A percentile compares a stretch with the other conserved stretches of the same genome.
phyloP scores from a whole-genome alignment of 2,113 vertebrate species.

The Charina bottae region DNA sequence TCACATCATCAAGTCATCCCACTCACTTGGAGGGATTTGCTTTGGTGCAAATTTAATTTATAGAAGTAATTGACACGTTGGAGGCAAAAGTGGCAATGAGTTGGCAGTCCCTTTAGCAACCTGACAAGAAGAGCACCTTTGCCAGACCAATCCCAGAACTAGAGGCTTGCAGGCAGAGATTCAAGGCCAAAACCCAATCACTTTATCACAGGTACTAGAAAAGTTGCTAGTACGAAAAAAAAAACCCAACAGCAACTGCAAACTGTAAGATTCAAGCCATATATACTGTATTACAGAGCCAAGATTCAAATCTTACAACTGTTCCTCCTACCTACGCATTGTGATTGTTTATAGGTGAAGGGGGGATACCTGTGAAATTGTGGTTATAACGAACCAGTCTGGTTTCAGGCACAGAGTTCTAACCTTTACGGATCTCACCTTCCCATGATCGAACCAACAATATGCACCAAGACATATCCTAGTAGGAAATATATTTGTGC shows the following conservation, averaged over 20 bases:
- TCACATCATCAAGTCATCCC: background rate
- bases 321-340: background rate
- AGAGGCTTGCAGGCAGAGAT: background rate
- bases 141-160: background rate
- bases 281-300: background rate
- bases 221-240: background rate
- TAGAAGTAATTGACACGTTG: constrained; percentile 7
- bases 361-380: background rate
- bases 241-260: background rate
- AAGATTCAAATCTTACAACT: background rate
- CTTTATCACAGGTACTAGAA: background rate
- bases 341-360: background rate
- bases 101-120: background rate
- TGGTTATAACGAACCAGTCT: background rate
- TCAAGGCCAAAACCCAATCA: background rate
- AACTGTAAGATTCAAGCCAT: background rate
- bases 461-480: background rate
- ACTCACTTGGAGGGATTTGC: background rate
- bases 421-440: background rate
- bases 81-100: background rate
- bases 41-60: background rate
- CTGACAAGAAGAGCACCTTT: background rate
- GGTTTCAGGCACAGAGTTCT: background rate
- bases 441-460: background rate
- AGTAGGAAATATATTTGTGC: background rate